Conservation (phyloP, 2,888 invertebrate genomes). For the Kuschelorhynchus macadamiae region DNA sequence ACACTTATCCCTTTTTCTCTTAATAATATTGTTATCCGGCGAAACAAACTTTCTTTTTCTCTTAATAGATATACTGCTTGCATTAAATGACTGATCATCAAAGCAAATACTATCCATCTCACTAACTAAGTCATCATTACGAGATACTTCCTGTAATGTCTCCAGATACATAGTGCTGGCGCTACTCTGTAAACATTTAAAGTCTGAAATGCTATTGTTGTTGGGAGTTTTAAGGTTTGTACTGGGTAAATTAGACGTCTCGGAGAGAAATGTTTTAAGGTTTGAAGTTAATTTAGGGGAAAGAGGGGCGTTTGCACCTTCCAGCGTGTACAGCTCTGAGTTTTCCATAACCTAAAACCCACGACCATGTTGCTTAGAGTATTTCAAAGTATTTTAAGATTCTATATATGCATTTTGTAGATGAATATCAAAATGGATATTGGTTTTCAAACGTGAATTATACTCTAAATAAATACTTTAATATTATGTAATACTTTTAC, state of each 20-base stretch:
- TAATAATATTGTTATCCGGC: slow-evolving; percentile 55
- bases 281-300: slow-evolving; percentile 68
- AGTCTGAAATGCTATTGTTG: slow-evolving; percentile 47
- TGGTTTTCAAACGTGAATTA: slow-evolving; percentile 3
- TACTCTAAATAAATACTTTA: too few species aligned
- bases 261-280: slow-evolving; percentile 50
- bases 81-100: slow-evolving; percentile 56
- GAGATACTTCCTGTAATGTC: slow-evolving; percentile 62
- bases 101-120: slow-evolving; percentile 56
- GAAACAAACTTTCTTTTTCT: slow-evolving; percentile 57
- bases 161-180: slow-evolving; percentile 52
- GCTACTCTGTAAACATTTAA: slow-evolving; percentile 29
- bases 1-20: slow-evolving; percentile 63
- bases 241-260: slow-evolving; percentile 39
- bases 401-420: not conserved
- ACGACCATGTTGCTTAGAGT: slow-evolving; percentile 47
- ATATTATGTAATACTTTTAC: too few species aligned
- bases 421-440: slow-evolving; percentile 12
- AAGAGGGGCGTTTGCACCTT: slow-evolving; percentile 75
- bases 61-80: slow-evolving; percentile 53
- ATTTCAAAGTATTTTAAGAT: slow-evolving; percentile 33
- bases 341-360: slow-evolving; percentile 79
- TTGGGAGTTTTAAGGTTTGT: slow-evolving; percentile 47
- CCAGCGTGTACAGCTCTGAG: slow-evolving; percentile 77
- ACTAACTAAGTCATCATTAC: slow-evolving; percentile 56